Evolutionary conservation across 2,888 invertebrate species (phyloP).

Genomic region (Tetheella fluctuosa): DNA sequence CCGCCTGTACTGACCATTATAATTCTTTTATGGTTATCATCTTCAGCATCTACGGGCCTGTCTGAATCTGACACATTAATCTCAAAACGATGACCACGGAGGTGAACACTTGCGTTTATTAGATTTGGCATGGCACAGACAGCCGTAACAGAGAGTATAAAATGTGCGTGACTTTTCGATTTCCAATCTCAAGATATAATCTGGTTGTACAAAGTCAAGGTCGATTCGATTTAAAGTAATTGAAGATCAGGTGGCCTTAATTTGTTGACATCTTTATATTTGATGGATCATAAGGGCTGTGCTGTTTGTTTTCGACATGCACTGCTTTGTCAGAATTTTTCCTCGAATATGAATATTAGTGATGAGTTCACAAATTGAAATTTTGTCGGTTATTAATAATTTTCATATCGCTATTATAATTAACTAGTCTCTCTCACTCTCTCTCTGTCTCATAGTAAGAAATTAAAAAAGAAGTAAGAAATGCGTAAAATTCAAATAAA

Average conservation of each 20-base stretch:
- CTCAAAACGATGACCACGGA: constrained; percentile 55
- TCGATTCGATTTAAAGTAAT: constrained; percentile 47
- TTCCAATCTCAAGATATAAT: constrained; percentile 58
- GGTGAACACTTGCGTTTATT: constrained; percentile 58
- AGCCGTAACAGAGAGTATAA: constrained; percentile 55
- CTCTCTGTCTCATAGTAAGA: too few relatives aligned
- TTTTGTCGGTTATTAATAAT: background rate
- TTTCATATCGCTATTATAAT: too few relatives aligned
- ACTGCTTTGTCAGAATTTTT: too few relatives aligned
- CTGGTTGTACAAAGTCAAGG: constrained; percentile 62
- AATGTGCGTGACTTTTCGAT: constrained; percentile 66
- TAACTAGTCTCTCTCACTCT: too few relatives aligned
- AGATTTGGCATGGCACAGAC: constrained; percentile 59
- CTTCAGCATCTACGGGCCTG: constrained; percentile 27
- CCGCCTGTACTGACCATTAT: constrained; percentile 27
- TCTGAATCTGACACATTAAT: constrained; percentile 56
- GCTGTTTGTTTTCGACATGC: background rate
- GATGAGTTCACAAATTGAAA: too few relatives aligned
- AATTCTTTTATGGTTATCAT: constrained; percentile 33
- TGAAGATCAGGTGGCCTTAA: constrained; percentile 19
- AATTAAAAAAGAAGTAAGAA: background rate
- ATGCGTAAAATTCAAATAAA: constrained; percentile 8
- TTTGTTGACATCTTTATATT: constrained; percentile 1
- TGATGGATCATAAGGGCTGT: background rate
- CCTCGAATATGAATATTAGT: too few relatives aligned